These are phyloP conservation scores for Ophiothrix spiculata DNA, from an alignment of 35 echinoderm and acorn worm species.

Conservation along the genomic window DNA sequence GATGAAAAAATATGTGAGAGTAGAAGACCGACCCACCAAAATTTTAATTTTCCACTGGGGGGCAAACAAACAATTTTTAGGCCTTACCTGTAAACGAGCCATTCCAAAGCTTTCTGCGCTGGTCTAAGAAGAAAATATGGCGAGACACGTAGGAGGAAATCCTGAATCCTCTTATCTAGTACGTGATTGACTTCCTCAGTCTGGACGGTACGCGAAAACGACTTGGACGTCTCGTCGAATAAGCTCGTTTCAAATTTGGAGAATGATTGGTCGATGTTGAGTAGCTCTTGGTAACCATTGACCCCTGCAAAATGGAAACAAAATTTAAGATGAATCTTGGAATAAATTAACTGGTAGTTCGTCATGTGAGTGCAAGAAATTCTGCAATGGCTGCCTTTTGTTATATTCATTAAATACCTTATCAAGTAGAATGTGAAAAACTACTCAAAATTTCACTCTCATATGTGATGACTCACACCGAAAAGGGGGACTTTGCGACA, in stretches of 20 bases:
- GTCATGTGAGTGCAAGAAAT: too few relatives aligned
- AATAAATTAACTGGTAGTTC: too few relatives aligned
- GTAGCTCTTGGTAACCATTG: constrained; percentile 87
- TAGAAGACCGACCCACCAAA: too few relatives aligned
- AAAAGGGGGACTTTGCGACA: too few relatives aligned
- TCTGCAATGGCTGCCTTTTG: too few relatives aligned
- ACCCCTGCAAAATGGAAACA: constrained; percentile 61
- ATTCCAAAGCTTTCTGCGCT: constrained; percentile 91
- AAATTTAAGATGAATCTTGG: not conserved
- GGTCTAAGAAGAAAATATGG: constrained; percentile 87
- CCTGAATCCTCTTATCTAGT: constrained; percentile 73
- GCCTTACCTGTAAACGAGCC: constrained; percentile 83
- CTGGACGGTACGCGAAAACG: constrained; percentile 77
- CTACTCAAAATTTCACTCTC: too few relatives aligned
- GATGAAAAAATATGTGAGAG: too few relatives aligned
- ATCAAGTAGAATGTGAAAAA: too few relatives aligned
- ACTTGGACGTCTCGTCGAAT: constrained; percentile 86
- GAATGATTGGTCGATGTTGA: constrained; percentile 71
- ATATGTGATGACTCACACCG: too few relatives aligned
- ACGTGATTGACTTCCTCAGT: constrained; percentile 71
- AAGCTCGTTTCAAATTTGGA: constrained; percentile 81
- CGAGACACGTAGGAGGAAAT: constrained; percentile 66
- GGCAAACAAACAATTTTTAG: too few relatives aligned
- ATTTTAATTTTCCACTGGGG: too few relatives aligned
- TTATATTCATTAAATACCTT: too few relatives aligned